Evolutionary conservation across 2,888 invertebrate species (phyloP), one percentile per base, ranked within the genome.

Genomic region (Ophioninae sp.): DNA sequence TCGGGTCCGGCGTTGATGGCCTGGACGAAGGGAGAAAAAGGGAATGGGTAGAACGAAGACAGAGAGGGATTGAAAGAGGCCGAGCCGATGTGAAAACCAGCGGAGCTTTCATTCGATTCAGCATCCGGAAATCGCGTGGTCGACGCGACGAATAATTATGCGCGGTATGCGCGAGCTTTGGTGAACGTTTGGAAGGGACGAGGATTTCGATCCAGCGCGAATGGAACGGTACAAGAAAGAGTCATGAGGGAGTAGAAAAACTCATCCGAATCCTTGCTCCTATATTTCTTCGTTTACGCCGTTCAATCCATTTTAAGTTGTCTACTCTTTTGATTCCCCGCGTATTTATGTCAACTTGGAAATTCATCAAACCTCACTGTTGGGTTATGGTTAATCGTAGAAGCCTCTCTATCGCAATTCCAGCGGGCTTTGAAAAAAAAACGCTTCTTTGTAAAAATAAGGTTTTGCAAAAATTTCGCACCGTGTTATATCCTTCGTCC

Each of bases 41-140:
- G 13, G 76, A 39, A 62, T 8, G 69, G 13, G 44, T 67, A 41
- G 44, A n/a, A 41, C 41, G 30, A 39, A 30, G 39, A 37, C 64
- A 23, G 73, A 10, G 23, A 59, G 20, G 8, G 23, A 23, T 37
- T 2, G 57, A 59, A 64, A 64, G 72, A 44, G 73, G 20, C 65
- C 30, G 74, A 65, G 44, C 17, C n/a, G 50, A 39, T 76, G 74
- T 65, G 70, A 50, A 79, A 83, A 76, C 81, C 85, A 81, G 85
- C 77, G 75, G 82, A 83, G 87, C 88, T 88, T 89, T 89, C 87
- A 89, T 85, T 87, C 84, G 82, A 85, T 86, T 87, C 88, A 87
- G 89, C 89, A 89, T 87, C 87, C 87, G 89, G 88, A 90, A 90
- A 89, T 88, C 87, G 86, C 85, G 79, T 76, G 86, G 84, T 86